Base-by-base conservation (phyloP, 2,113 vertebrate genomes). In the Myrmecobius fasciatus region DNA sequence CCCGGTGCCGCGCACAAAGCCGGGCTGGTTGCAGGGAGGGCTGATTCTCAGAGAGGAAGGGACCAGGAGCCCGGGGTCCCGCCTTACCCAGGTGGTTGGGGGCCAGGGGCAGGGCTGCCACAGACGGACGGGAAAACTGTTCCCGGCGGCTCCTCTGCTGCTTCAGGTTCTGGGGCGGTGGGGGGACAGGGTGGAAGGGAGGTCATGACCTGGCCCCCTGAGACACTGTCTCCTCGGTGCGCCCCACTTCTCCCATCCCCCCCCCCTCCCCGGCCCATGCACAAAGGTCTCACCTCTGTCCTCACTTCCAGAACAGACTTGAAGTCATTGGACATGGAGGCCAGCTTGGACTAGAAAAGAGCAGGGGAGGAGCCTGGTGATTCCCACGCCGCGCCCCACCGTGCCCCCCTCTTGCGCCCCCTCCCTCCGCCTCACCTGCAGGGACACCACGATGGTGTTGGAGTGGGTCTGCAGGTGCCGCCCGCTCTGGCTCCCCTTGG, bases 301-400 rank as follows among this genome's bases (percentile, higher is more conserved):
- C 99, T 98, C 94, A 99, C 99, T 98, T 99, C 99, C 92, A 99
- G 98, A 92, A 99, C 99, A 0, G 99, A 99, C 97, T 99, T 99
- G 98, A 99, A 99, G 98, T 99, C 99, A 90, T 99, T 99, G 93
- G 99, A 99, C 99, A 99, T 99, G 3, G 99, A 99, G 20, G 99
- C 99, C 97, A 99, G 97, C 97, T 99, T 99, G 14, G 99, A 99
- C 99, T 99, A 98, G 91, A 98, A 36, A 92, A 91, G 93, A 97
- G 51, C 25, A 10, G 20, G 17, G 53, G 22, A 10, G 20, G 17
- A 24, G 22, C 24, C 22, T 3, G 22, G 20, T 53, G 31, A 91
- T 51, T 51, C 49, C 17, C 52, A 52, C 0, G 47, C 25, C 56
- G 9, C 49, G 9, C 49, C 51, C n/a, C 52, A 25, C 43, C 53